A percentile compares a stretch with the other conserved stretches of the same genome.
Conservation (phyloP, 2,113 vertebrate genomes). For the Notarius quadriscutis region DNA sequence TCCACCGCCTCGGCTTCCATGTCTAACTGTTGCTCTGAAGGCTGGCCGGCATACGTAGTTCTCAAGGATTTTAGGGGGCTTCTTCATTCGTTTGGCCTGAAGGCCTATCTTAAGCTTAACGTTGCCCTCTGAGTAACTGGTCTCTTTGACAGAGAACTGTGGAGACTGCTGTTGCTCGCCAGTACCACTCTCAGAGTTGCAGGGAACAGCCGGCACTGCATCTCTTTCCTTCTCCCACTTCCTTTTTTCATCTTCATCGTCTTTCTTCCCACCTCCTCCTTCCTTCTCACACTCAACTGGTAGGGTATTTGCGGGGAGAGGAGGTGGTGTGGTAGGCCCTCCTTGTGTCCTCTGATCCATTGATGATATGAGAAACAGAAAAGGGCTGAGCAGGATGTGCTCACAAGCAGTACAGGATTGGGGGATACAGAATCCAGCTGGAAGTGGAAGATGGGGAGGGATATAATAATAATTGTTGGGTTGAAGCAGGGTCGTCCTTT, state of each 20-base stretch:
- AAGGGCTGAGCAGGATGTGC: constrained; percentile 49
- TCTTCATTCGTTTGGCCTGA: constrained; percentile 94
- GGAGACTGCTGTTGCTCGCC: constrained; percentile 70
- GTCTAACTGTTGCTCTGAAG: constrained; percentile 88
- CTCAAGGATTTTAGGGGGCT: constrained; percentile 96
- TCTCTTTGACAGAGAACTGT: constrained; percentile 94
- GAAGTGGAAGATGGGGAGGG: constrained; percentile 50
- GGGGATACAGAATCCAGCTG: constrained; percentile 35
- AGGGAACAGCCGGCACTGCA: constrained; percentile 39
- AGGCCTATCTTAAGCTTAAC: constrained; percentile 96
- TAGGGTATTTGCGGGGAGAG: constrained; percentile 64
- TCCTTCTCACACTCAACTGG: constrained; percentile 73
- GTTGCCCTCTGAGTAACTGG: constrained; percentile 90
- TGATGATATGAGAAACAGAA: constrained; percentile 55
- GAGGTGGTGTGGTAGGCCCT: constrained; percentile 69
- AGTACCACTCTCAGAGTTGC: constrained; percentile 50
- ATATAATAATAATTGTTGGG: constrained; percentile 60
- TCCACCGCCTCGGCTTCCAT: constrained; percentile 63
- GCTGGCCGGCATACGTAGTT: constrained; percentile 96
- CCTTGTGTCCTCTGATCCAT: constrained; percentile 79
- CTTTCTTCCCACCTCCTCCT: constrained; percentile 73
- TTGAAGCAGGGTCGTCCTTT: constrained; percentile 60
- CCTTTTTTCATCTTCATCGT: constrained; percentile 74
- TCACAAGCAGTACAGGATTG: constrained; percentile 54
- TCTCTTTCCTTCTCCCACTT: constrained; percentile 73